phyloP scores from a whole-genome alignment of 2,113 vertebrate genomes.

The Xiphias gladius region DNA sequence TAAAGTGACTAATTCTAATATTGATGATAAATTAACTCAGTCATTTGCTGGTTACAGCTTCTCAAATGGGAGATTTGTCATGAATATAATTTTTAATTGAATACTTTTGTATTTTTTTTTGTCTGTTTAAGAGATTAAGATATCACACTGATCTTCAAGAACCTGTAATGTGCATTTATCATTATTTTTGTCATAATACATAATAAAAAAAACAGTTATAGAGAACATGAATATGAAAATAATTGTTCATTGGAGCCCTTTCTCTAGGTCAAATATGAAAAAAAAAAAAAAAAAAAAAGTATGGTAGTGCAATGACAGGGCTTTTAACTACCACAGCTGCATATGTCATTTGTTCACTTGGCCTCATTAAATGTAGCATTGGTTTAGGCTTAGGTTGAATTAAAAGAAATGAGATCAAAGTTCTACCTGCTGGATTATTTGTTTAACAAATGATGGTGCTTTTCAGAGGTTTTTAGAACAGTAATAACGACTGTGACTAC shows the following conservation, averaged over 20 bases:
- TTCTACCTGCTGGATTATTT: slow-evolving; percentile 20
- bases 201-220: not conserved
- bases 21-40: not conserved
- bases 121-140: not conserved
- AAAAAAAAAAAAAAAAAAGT: no score
- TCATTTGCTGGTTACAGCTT: not conserved
- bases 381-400: slow-evolving; percentile 18
- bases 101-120: not conserved
- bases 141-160: not conserved
- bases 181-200: not conserved
- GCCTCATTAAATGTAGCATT: slow-evolving; percentile 26
- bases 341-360: slow-evolving; percentile 26
- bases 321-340: slow-evolving; percentile 9
- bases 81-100: not conserved
- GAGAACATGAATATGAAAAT: not conserved
- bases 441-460: not conserved
- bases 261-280: not conserved
- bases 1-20: not conserved
- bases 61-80: not conserved
- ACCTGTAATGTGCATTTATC: not conserved
- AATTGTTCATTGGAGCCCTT: not conserved
- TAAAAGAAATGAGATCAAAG: slow-evolving; percentile 45
- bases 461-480: slow-evolving; percentile 9
- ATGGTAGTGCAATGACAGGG: not conserved
- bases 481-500: slow-evolving; percentile 38